Conservation (phyloP, 2,888 invertebrate genomes). For the Aradus depressus region DNA sequence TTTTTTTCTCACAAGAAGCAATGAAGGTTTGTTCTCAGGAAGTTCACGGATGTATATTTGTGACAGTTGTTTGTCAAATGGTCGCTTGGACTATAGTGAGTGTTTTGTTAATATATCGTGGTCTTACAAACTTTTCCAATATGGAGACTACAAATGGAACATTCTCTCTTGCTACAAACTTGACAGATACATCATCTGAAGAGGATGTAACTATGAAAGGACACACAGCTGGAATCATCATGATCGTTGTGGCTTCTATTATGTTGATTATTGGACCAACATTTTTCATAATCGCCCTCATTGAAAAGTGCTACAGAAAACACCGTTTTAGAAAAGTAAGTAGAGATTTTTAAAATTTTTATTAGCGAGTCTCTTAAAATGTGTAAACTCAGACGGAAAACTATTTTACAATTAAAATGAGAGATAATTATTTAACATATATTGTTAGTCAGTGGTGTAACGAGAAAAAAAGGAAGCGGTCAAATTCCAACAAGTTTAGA, state of each 20-base stretch:
- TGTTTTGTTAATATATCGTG: constrained; percentile 6
- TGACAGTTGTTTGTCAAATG: constrained; percentile 1
- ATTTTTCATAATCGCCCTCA: background rate
- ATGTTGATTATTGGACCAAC: constrained; percentile 11
- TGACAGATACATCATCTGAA: background rate
- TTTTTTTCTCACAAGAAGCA: no score
- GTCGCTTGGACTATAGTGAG: constrained; percentile 10
- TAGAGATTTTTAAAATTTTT: no score
- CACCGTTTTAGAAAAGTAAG: constrained; percentile 9
- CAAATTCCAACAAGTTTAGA: no score
- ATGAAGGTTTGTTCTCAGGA: constrained; percentile 15
- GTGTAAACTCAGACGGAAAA: no score
- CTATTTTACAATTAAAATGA: no score
- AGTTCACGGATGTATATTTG: constrained; percentile 8
- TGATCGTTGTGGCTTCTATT: constrained; percentile 8
- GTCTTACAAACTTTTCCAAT: constrained; percentile 3
- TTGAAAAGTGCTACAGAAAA: constrained; percentile 13
- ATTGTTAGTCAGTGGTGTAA: no score
- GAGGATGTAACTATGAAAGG: constrained; percentile 1
- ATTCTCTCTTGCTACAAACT: background rate
- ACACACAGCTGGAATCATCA: constrained; percentile 5
- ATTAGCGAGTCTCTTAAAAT: no score
- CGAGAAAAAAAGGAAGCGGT: no score
- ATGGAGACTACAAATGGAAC: background rate
- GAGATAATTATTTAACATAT: no score